These are phyloP conservation scores for Acrocephalus kingi DNA, from an alignment of 2,113 vertebrate genomes.

Conservation along the genomic window DNA sequence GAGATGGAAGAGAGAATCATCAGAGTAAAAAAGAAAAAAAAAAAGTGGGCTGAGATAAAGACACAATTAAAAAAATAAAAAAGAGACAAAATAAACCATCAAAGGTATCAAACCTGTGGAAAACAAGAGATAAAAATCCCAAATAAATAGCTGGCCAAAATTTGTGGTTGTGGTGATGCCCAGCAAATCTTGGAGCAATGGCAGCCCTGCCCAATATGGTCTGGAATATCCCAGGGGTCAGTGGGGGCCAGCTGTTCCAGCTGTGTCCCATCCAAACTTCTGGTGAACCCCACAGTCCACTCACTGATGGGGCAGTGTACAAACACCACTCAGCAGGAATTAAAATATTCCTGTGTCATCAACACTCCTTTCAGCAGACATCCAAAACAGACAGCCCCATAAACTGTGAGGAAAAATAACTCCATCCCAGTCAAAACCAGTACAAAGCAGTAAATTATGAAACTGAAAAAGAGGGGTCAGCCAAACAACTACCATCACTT, in stretches of 20 bases:
- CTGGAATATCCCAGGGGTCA: background rate
- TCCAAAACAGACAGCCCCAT: background rate
- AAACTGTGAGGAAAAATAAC: background rate
- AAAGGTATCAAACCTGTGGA: background rate
- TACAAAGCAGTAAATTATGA: background rate
- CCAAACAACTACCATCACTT: fast-evolving
- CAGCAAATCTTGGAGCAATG: fast-evolving
- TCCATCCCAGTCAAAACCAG: background rate
- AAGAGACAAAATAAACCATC: background rate
- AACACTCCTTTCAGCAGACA: background rate
- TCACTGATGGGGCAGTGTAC: fast-evolving
- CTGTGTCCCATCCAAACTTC: fast-evolving
- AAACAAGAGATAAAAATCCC: background rate
- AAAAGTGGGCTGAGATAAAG: background rate
- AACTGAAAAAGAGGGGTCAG: background rate
- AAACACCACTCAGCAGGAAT: fast-evolving
- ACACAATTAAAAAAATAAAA: background rate
- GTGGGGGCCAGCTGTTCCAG: no score
- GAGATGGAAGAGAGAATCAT: background rate
- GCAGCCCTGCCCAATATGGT: background rate
- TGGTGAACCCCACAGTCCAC: fast-evolving
- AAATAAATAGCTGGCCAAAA: background rate
- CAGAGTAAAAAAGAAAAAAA: background rate
- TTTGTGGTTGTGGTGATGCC: fast-evolving
- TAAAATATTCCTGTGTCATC: background rate